Conservation (phyloP, 2,797 vertebrate species). For the Myripristis jacobus region DNA sequence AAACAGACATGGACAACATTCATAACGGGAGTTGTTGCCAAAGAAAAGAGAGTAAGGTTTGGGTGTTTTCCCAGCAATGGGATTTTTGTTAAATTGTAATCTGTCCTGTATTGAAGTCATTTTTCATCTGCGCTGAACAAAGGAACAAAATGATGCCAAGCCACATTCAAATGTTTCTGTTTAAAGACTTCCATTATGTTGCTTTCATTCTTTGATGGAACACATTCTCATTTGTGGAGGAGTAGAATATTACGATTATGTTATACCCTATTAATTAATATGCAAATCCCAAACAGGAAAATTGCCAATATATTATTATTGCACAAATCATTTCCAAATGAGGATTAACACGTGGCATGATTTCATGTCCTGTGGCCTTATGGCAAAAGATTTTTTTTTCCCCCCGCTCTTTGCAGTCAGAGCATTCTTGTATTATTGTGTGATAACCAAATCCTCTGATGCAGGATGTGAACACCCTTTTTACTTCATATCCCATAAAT, state of each 20-base stretch:
- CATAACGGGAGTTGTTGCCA: conserved; percentile 51
- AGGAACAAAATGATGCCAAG: conserved; percentile 60
- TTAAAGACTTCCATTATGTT: conserved; percentile 57
- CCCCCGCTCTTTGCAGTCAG: conserved; percentile 39
- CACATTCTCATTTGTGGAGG: conserved; percentile 36
- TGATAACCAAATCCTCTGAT: conserved; percentile 68
- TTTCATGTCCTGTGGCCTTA: conserved; percentile 39
- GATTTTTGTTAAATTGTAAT: conserved; percentile 65
- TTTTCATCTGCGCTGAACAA: conserved; percentile 70
- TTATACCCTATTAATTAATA: conserved; percentile 51
- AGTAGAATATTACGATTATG: conserved; percentile 42
- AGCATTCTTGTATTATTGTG: conserved; percentile 69
- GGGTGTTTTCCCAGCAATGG: conserved; percentile 60
- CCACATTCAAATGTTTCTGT: conserved; percentile 72
- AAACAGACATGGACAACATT: conserved; percentile 47
- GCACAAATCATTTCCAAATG: conserved; percentile 47
- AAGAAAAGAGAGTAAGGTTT: conserved; percentile 56
- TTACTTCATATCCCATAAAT: conserved; percentile 75
- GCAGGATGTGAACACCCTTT: conserved; percentile 68
- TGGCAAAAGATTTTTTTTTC: conserved; percentile 32
- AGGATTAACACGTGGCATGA: conserved; percentile 52
- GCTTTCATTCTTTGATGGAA: conserved; percentile 43
- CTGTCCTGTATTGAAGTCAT: conserved; percentile 52
- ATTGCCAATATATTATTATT: conserved; percentile 40
- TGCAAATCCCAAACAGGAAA: conserved; percentile 57